These are phyloP conservation scores for Oplegnathus fasciatus DNA, from an alignment of 2,113 vertebrate genomes.

Conservation along the genomic window DNA sequence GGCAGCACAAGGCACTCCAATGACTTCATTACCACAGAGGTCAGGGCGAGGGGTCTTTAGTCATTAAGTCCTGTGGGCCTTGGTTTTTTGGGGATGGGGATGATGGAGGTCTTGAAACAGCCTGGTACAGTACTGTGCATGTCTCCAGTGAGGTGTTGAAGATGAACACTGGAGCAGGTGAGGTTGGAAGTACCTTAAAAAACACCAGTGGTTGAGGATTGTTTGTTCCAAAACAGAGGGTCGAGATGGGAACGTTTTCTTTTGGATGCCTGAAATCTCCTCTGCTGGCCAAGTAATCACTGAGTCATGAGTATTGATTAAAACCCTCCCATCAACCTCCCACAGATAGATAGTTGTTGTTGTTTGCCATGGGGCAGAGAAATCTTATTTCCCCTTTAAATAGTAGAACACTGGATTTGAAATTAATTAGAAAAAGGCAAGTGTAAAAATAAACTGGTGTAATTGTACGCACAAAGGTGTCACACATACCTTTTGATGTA, in stretches of 20 bases:
- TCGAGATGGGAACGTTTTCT: constrained; percentile 14
- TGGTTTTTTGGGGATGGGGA: too few species aligned
- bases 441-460: not conserved
- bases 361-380: not conserved
- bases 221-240: constrained; percentile 1
- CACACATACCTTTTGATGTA: not conserved
- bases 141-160: too few species aligned
- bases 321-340: constrained; percentile 47
- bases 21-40: too few species aligned
- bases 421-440: constrained; percentile 15
- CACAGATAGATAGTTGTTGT: constrained; percentile 28
- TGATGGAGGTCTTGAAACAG: too few species aligned
- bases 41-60: too few species aligned
- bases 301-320: constrained; percentile 51
- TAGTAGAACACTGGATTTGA: constrained; percentile 3
- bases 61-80: too few species aligned
- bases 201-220: not conserved
- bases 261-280: constrained; percentile 29
- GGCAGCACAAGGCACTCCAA: too few species aligned
- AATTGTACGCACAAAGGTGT: too few species aligned
- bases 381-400: constrained; percentile 28
- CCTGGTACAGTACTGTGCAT: too few species aligned
- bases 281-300: constrained; percentile 42
- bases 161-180: not conserved
- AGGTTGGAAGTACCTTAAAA: not conserved